Conservation (phyloP, 2,888 invertebrate species). For the Dione vanillae region DNA sequence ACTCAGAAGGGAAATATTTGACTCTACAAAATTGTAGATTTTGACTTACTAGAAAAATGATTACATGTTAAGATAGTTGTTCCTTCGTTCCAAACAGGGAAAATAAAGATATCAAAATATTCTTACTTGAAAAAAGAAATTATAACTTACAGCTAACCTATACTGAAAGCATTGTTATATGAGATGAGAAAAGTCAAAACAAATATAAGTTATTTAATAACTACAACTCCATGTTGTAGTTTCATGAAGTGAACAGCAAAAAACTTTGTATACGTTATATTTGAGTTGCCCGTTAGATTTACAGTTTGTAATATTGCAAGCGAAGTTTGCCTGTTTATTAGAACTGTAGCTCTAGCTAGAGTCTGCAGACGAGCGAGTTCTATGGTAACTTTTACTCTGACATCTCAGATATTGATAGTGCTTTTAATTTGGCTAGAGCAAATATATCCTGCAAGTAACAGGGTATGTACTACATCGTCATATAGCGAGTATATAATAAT, state of each 20-base stretch:
- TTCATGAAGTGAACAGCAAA: constrained; percentile 17
- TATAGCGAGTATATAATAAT: no score
- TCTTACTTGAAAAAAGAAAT: no score
- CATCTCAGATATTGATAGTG: no score
- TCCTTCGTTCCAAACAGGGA: no score
- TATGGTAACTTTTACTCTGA: not conserved
- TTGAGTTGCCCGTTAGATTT: constrained; percentile 19
- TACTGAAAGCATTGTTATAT: not conserved
- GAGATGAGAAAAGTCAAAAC: not conserved
- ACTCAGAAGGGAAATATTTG: not conserved
- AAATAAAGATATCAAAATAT: no score
- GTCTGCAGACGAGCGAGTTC: constrained; percentile 12
- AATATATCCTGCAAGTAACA: no score
- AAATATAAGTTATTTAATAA: not conserved
- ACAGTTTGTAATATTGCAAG: constrained; percentile 10
- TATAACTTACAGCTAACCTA: no score
- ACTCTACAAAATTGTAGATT: not conserved
- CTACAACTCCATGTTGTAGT: constrained; percentile 1
- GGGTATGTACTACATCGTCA: no score
- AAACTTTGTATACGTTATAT: constrained; percentile 16
- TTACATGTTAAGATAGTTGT: no score
- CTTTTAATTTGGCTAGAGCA: no score
- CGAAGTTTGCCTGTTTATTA: constrained; percentile 21
- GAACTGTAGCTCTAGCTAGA: constrained; percentile 9
- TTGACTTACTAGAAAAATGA: no score